Evolutionary conservation across 2,113 vertebrate species (phyloP), one percentile per base, ranked within the genome.

Genomic region (Gopherus flavomarginatus): DNA sequence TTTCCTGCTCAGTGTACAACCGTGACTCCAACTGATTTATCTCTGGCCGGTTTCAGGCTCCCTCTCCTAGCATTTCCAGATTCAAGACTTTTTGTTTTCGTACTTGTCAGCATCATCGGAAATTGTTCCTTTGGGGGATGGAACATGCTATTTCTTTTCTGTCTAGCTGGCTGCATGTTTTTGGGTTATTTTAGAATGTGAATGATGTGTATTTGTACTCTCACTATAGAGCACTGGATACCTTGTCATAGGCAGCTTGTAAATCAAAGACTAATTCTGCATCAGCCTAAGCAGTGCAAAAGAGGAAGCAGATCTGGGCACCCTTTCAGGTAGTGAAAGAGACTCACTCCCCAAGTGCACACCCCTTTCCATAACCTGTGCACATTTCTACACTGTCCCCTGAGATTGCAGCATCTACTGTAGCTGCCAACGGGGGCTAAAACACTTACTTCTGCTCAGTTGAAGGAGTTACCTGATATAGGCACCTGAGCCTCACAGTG

Each of bases 361-460:
- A 42, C 21, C 5, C 31, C 72, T 75, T 75, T 38, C n/a, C 31
- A 22, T 72, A n/a, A 38, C 21, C 35, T 42, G 10, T 75, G 19
- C 38, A 75, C 19, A 42, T 75, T 75, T 75, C 38, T 42, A 75
- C 21, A 12, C 72, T 75, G 38, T 22, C 72, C 38, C n/a, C 38
- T 75, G 42, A 11, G 27, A 44, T n/a, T 31, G 38, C 14, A 81
- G 72, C 35, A 11, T 35, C 22, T 62, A 24, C 69, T 49, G 17
- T 83, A 31, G 47, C 77, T 8, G 44, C 29, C 47, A 47, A 49
- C 65, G 22, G 3, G 78, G 50, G 16, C 47, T 38, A 21, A 11
- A 94, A 59, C 1, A 53, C 26, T 82, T 81, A 42, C 38, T 92
- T 92, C 42, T 69, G 59, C 89, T 82, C 80, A 38, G 5, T 52